These are phyloP conservation scores for Babylonia areolata DNA, from an alignment of 1,140 invertebrate species.

Conservation along the genomic window DNA sequence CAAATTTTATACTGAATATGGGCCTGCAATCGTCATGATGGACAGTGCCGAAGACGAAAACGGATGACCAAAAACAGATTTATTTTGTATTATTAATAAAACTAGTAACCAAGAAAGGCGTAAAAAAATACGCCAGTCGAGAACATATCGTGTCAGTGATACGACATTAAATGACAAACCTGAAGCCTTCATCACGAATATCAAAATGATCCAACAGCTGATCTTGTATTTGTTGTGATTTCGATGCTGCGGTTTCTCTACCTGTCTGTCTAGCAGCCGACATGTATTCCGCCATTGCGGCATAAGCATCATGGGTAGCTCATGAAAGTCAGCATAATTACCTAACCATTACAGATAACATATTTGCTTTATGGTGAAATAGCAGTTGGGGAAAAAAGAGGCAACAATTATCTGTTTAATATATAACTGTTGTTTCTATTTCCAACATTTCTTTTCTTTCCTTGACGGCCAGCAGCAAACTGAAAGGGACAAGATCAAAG, in stretches of 20 bases:
- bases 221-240: neutral
- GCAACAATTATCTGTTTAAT: neutral
- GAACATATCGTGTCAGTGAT: no score
- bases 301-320: constrained; percentile 31
- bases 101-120: neutral
- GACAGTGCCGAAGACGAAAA: no score
- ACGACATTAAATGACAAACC: neutral
- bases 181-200: neutral
- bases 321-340: constrained; percentile 32
- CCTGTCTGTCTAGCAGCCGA: constrained; percentile 35
- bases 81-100: neutral
- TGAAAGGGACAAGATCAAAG: neutral
- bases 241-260: neutral
- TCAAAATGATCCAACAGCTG: neutral
- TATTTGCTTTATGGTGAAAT: neutral
- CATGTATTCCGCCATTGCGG: constrained; percentile 35
- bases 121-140: neutral
- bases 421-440: neutral
- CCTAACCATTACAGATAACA: constrained; percentile 12
- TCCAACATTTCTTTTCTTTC: neutral
- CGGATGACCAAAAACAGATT: no score
- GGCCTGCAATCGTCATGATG: no score
- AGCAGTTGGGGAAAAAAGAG: neutral
- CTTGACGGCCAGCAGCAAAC: neutral
- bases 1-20: no score